Percentiles rank a stretch among this genome's conserved stretches.
These are phyloP conservation scores for Simalia tracyae DNA, from an alignment of 2,797 vertebrate genomes.

Conservation along the genomic window DNA sequence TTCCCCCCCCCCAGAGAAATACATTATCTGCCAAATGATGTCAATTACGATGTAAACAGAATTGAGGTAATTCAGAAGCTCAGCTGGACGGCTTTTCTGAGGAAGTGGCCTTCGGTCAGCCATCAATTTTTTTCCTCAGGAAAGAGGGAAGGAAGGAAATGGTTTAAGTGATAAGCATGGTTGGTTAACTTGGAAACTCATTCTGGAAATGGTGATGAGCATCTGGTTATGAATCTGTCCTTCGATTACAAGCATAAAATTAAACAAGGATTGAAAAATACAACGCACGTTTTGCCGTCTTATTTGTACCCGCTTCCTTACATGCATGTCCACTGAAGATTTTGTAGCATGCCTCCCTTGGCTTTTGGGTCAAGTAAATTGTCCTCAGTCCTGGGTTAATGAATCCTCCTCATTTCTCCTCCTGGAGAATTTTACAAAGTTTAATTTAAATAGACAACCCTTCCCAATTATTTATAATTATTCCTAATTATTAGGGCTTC, in stretches of 20 bases:
- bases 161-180: background rate
- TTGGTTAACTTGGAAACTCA: background rate
- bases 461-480: background rate
- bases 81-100: constrained; percentile 6
- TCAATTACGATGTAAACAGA: background rate
- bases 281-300: background rate
- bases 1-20: background rate
- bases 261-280: background rate
- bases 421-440: background rate
- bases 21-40: constrained; percentile 16
- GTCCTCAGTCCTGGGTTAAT: background rate
- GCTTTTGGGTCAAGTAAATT: background rate
- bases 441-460: background rate
- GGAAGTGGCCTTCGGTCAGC: constrained; percentile 13
- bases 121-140: constrained; percentile 1
- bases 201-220: constrained; percentile 8
- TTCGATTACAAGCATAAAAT: constrained; percentile 37
- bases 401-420: background rate
- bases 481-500: background rate
- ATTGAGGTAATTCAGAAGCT: background rate
- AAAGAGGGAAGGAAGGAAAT: background rate
- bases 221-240: constrained; percentile 43
- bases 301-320: background rate
- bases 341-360: background rate
- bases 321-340: background rate